Evolutionary conservation across 2,888 invertebrate genomes (phyloP), one percentile per base, ranked within the genome.

Genomic region (Nomada fabriciana): DNA sequence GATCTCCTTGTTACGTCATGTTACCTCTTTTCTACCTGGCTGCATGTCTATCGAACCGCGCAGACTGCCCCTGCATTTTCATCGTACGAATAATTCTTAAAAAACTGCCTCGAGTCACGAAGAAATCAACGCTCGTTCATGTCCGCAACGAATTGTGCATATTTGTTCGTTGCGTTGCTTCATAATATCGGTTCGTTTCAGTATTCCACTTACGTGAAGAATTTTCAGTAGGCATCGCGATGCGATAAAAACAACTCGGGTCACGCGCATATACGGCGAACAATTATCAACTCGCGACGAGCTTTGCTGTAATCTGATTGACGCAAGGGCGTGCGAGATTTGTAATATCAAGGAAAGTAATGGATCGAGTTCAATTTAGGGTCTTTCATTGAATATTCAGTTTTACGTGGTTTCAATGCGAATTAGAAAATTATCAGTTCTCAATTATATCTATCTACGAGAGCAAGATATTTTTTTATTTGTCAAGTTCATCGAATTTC

Each of bases 1-100:
- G 90, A 90, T 90, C 87, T 86, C 83, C 84, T 25, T 63, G 85
- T 89, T 89, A 84, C 87, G 89, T 89, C 88, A 86, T 81, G 82
- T 88, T 86, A 83, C 83, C 84, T 74, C 75, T 81, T 84, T 84
- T 77, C 71, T 70, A 74, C 74, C 77, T 72, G 78, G 42, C 20
- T 36, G 55, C 36, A 20, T 23, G 53, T 50, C 29, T 42, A 55
- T 74, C 55, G 65, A 64, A 68, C 80, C 20, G n/a, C 25, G 20
- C 57, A 11, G 55, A 0, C 36, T 52, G n/a, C 71, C 13, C 25
- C 25, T 15, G 57, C 69, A 55, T 55, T 74, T 65, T 29, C 25
- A 52, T 57, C 47, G 52, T 5, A 15, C 53, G 13, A 47, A 57
- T 25, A 52, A 69, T 71, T 15, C 52, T 25, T n/a, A 13, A 52